Conservation (phyloP, 2,888 invertebrate species). For the Hyles lineata region DNA sequence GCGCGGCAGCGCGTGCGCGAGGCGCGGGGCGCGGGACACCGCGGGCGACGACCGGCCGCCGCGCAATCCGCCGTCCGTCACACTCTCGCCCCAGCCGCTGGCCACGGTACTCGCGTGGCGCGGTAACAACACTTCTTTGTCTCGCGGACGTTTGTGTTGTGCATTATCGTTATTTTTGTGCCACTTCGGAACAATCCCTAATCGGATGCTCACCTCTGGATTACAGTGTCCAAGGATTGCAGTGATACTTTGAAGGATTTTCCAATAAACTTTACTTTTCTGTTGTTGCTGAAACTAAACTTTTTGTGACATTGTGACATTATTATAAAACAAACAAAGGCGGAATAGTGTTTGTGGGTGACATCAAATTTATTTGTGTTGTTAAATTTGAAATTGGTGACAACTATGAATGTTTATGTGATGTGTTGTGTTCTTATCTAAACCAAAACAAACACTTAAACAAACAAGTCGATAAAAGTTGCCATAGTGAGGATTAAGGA, state of each 20-base stretch:
- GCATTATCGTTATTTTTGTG: slow-evolving; percentile 68
- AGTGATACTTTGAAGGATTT: slow-evolving; percentile 70
- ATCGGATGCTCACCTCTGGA: slow-evolving; percentile 66
- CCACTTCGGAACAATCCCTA: slow-evolving; percentile 49
- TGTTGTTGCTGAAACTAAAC: slow-evolving; percentile 41
- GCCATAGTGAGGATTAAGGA: slow-evolving; percentile 89
- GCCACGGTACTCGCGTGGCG: slow-evolving; percentile 55
- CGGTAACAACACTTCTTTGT: slow-evolving; percentile 62
- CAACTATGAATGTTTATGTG: slow-evolving; percentile 34
- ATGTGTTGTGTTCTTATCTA: slow-evolving; percentile 25
- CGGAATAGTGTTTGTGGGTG: slow-evolving; percentile 11
- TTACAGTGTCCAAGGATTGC: slow-evolving; percentile 82
- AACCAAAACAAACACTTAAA: slow-evolving; percentile 27
- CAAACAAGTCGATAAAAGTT: slow-evolving; percentile 68
- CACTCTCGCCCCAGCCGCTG: slow-evolving; percentile 72
- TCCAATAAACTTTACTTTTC: slow-evolving; percentile 35
- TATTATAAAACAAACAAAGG: slow-evolving; percentile 28
- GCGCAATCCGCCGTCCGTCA: slow-evolving; percentile 58
- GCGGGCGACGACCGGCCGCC: slow-evolving; percentile 57
- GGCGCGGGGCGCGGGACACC: slow-evolving; percentile 54
- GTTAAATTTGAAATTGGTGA: background rate
- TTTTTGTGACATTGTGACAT: slow-evolving; percentile 33
- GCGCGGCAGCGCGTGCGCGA: slow-evolving; percentile 73
- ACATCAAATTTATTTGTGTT: slow-evolving; percentile 1
- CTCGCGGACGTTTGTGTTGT: slow-evolving; percentile 52